Percentiles rank a stretch among this genome's conserved stretches.
phyloP scores from a whole-genome alignment of 1,140 invertebrate species.

The Drosophila virilis region DNA sequence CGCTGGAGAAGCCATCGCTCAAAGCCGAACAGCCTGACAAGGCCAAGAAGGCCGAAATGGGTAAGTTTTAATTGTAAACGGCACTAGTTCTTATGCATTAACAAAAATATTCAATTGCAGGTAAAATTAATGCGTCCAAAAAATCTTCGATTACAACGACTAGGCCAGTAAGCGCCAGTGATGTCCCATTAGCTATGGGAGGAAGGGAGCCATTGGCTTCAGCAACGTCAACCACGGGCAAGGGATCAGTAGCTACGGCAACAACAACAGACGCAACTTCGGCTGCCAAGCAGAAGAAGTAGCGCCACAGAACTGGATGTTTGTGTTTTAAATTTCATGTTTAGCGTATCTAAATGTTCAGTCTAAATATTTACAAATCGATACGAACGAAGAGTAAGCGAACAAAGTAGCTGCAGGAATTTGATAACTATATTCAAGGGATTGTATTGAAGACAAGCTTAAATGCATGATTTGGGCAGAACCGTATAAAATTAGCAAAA shows the following conservation, averaged over 20 bases:
- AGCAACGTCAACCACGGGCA: slow-evolving; percentile 14
- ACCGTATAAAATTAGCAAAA: slow-evolving; percentile 58
- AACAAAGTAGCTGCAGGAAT: slow-evolving; percentile 43
- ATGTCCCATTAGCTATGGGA: slow-evolving; percentile 41
- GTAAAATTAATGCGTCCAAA: slow-evolving; percentile 24
- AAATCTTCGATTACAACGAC: slow-evolving; percentile 70
- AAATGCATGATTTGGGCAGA: slow-evolving; percentile 51
- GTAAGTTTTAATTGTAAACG: slow-evolving; percentile 13
- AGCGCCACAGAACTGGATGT: slow-evolving; percentile 63
- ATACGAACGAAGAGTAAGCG: slow-evolving; percentile 8
- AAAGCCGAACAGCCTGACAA: slow-evolving; percentile 40
- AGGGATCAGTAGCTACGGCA: slow-evolving; percentile 4
- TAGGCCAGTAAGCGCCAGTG: slow-evolving; percentile 49
- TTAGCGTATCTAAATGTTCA: slow-evolving; percentile 58
- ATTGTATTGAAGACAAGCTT: slow-evolving; percentile 56
- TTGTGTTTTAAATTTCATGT: slow-evolving; percentile 72
- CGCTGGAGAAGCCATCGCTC: slow-evolving; percentile 55
- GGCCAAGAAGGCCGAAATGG: slow-evolving; percentile 51
- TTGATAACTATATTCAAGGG: slow-evolving; percentile 54
- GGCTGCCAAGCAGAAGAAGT: slow-evolving; percentile 66
- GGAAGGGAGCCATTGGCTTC: slow-evolving; percentile 45
- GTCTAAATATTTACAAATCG: slow-evolving; percentile 24
- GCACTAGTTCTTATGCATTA: neutral
- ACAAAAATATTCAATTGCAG: slow-evolving; percentile 8
- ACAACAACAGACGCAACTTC: slow-evolving; percentile 36